Evolutionary conservation across 2,797 vertebrate species (phyloP), one percentile per base, ranked within the genome.

Genomic region (Scarus forsteni): DNA sequence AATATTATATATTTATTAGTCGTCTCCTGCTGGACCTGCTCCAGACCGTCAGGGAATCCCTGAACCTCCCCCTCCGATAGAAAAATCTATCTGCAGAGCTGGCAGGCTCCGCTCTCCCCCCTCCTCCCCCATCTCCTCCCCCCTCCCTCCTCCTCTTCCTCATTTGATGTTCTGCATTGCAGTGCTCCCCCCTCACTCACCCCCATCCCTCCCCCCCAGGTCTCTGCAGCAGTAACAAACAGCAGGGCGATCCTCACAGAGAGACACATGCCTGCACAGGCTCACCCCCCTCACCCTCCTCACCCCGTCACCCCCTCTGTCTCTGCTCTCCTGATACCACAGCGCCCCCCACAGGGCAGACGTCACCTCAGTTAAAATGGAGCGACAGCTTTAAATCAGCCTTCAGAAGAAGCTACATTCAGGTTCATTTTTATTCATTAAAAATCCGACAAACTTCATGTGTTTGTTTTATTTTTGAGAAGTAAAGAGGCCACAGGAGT

Each of bases 161-260:
- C 65, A 35, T 50, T 10, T 73, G 53, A 82, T 77, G 66, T 74
- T 87, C 82, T 87, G 85, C 82, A 85, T 80, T 87, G 77, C 85
- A 38, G 85, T 85, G 69, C 59, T 40, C 51, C 58, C 3, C 9
- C 55, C 50, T 16, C 40, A 34, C 16, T 6, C 58, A 16, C 14
- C 10, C 34, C 19, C 58, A 34, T 15, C 14, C 56, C 38, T 27
- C 65, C 12, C 38, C 46, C 60, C 64, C 69, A 67, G 70, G 48
- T 77, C 79, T 79, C 72, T 81, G 83, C 85, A 59, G 80, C 74
- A 74, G 57, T 3, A 72, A 60, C 60, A 68, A 78, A 64, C 73
- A 75, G 75, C 56, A 36, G 65, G 55, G 57, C 5, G 14, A 62
- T 73, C 70, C 52, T 79, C 58, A 18, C 45, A 27, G 67, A 67